These are phyloP conservation scores for Drosophila asahinai DNA, from an alignment of 1,140 invertebrate species.

Conservation along the genomic window DNA sequence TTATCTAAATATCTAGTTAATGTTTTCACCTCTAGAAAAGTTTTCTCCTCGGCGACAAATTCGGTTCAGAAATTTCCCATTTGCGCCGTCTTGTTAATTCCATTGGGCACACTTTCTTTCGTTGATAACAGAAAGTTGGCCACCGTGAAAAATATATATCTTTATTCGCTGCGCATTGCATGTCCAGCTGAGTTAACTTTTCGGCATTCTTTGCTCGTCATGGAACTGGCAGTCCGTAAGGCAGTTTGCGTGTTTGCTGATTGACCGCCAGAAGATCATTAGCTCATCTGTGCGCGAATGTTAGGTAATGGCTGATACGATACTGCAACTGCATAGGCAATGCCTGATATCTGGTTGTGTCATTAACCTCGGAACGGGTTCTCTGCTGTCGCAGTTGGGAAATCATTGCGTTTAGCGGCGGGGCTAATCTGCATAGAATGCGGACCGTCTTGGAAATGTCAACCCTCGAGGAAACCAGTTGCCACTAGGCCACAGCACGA, in stretches of 20 bases:
- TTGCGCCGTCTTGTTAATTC: constrained; percentile 28
- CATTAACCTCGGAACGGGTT: constrained; percentile 60
- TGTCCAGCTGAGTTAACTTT: constrained; percentile 17
- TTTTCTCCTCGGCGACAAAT: background rate
- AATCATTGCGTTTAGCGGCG: constrained; percentile 19
- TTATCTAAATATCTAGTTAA: background rate
- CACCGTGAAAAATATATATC: constrained; percentile 14
- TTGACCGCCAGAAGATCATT: constrained; percentile 37
- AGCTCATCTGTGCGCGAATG: constrained; percentile 31
- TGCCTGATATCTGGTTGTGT: constrained; percentile 26
- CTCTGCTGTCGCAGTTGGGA: constrained; percentile 30
- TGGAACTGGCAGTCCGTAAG: constrained; percentile 13
- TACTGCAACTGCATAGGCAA: constrained; percentile 36
- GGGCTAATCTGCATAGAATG: constrained; percentile 59
- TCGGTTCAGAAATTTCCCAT: constrained; percentile 1
- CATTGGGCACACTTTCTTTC: constrained; percentile 52
- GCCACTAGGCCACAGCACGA: constrained; percentile 23
- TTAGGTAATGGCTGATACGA: constrained; percentile 41
- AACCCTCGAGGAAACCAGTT: constrained; percentile 27
- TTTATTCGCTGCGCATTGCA: constrained; percentile 20
- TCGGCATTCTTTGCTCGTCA: constrained; percentile 17
- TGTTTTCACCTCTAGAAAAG: background rate
- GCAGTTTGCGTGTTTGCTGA: constrained; percentile 19
- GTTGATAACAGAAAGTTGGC: constrained; percentile 21
- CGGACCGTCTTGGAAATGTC: constrained; percentile 47